These are phyloP conservation scores for Scaptomyza cyrtandrae DNA, from an alignment of 2,888 invertebrate species.

Conservation along the genomic window DNA sequence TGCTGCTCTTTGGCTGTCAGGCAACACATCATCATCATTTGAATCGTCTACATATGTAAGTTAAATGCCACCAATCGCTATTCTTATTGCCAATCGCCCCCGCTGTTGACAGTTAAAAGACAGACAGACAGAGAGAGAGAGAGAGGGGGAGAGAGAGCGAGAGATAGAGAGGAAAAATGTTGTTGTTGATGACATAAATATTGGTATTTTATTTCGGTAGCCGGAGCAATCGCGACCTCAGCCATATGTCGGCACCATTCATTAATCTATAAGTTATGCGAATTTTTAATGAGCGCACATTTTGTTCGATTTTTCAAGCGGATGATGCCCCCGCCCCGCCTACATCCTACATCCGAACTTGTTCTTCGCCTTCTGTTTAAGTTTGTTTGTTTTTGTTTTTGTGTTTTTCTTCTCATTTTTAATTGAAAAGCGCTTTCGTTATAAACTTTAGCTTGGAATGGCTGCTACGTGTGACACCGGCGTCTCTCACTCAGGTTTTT, in stretches of 20 bases:
- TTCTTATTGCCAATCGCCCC: constrained; percentile 31
- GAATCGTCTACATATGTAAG: constrained; percentile 29
- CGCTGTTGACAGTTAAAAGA: constrained; percentile 36
- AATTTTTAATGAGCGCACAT: constrained; percentile 81
- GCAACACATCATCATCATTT: constrained; percentile 34
- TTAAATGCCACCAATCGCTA: constrained; percentile 5
- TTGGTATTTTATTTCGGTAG: constrained; percentile 79
- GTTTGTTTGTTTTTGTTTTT: not conserved
- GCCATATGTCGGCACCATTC: constrained; percentile 68
- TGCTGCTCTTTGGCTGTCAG: constrained; percentile 4
- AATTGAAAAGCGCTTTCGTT: constrained; percentile 78
- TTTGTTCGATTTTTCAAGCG: constrained; percentile 77
- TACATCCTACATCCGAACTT: constrained; percentile 52
- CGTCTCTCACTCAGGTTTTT: not conserved
- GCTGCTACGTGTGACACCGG: constrained; percentile 28
- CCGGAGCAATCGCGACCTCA: constrained; percentile 63
- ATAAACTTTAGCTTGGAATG: constrained; percentile 71
- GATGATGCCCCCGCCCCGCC: constrained; percentile 9
- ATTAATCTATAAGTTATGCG: constrained; percentile 81
- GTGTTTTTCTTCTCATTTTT: constrained; percentile 37
- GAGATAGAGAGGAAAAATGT: not conserved
- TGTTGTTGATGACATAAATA: constrained; percentile 60
- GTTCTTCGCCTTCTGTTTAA: constrained; percentile 68
- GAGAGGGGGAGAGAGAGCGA: not conserved
- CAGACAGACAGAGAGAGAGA: not conserved